phyloP scores from a whole-genome alignment of 2,113 vertebrate species.

The Bombycilla garrulus region DNA sequence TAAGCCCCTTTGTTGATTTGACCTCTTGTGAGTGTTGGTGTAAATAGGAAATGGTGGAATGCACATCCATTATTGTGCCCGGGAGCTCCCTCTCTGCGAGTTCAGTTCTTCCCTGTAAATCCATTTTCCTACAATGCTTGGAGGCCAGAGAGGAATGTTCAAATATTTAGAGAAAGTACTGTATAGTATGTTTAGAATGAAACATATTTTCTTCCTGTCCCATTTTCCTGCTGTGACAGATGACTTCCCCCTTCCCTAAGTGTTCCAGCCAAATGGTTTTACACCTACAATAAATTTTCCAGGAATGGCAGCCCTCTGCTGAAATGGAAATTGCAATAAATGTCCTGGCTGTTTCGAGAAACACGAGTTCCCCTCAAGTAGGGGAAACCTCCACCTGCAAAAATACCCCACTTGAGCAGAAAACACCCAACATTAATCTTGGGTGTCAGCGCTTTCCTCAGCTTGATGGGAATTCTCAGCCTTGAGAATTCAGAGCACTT shows the following conservation, averaged over 20 bases:
- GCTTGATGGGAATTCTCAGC: slow-evolving; percentile 3
- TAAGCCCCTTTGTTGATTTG: not conserved
- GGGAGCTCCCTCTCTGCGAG: not conserved
- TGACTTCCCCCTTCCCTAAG: slow-evolving; percentile 33
- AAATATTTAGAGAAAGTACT: slow-evolving; percentile 46
- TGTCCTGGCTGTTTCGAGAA: slow-evolving; percentile 14
- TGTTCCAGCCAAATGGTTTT: not conserved
- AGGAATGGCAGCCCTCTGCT: not conserved
- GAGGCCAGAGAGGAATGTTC: slow-evolving; percentile 13
- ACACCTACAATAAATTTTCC: not conserved
- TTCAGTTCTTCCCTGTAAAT: not conserved
- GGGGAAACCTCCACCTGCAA: slow-evolving; percentile 17
- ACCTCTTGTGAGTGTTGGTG: not conserved
- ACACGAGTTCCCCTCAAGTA: not conserved
- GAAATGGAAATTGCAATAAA: slow-evolving; percentile 28
- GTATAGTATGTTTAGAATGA: slow-evolving; percentile 36
- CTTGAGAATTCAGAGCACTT: not conserved
- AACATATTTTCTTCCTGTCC: slow-evolving; percentile 46
- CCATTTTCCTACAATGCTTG: not conserved
- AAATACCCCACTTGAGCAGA: slow-evolving; percentile 26
- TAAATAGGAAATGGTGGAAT: slow-evolving; percentile 46
- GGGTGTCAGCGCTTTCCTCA: not conserved
- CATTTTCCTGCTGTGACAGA: slow-evolving; percentile 21
- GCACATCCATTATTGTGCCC: not conserved
- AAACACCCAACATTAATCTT: slow-evolving; percentile 6